Evolutionary conservation across 2,888 invertebrate genomes (phyloP), one percentile per base, ranked within the genome.

Genomic region (Microplitis deprimator): DNA sequence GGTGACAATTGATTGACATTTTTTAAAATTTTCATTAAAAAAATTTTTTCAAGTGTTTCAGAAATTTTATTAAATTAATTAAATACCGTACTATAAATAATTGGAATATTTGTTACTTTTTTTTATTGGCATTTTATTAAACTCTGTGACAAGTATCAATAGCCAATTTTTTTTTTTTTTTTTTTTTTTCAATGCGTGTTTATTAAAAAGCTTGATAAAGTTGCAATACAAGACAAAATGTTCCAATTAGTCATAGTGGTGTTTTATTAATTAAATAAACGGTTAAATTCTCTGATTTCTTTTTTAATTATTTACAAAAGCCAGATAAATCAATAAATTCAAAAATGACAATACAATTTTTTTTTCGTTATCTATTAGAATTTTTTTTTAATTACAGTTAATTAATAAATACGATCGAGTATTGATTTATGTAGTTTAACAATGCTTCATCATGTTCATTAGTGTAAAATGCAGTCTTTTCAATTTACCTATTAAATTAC

Each of bases 371-470:
- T 50, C 50, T 50, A 3, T 13, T 50, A 13, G 7, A 10, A 6
- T 50, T 50, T 50, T 50, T 50, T 50, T 50, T 50, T 50, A 50
- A 50, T 50, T 50, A 50, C 50, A 50, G 50, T 50, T 50, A 50
- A 50, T 50, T 50, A 13, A 50, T 50, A 50, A 50, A 50, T 50
- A 50, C 50, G 50, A 50, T 50, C 50, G 50, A 50, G 50, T 50
- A 50, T 50, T 50, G 50, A 50, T 50, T 50, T 50, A 50, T 50
- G 50, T 50, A 50, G 50, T 50, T 50, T 20, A 65, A 65, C 65
- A 65, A 65, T 65, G 38, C 62, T 16, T 62, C 62, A 62, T 62
- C 62, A 62, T 62, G 29, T 29, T 65, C 65, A 65, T 65, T 65
- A 65, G 20, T 65, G 65, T 29, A 38, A 29, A 65, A 65, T 65